Conservation (phyloP, 2,113 vertebrate species). For the Sylvietta virens region DNA sequence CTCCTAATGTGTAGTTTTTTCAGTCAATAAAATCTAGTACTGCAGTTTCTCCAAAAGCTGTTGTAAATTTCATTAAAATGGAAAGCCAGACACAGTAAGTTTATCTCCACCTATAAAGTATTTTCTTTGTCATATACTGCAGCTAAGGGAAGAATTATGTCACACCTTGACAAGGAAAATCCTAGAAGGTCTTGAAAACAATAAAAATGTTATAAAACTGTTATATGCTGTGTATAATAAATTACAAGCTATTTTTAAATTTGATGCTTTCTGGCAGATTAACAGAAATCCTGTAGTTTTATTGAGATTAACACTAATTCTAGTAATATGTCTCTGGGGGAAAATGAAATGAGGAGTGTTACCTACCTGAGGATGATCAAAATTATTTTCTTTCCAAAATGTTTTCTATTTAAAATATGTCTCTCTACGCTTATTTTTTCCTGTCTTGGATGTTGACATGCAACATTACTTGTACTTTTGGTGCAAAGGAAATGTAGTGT, state of each 20-base stretch:
- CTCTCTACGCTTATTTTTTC: neutral
- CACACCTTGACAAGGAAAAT: conserved; percentile 32
- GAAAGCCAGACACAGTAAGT: neutral
- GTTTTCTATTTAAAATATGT: neutral
- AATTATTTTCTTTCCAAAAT: neutral
- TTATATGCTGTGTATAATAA: neutral
- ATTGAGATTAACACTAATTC: neutral
- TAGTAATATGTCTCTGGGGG: neutral
- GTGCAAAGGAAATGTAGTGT: neutral
- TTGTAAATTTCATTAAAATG: conserved; percentile 5
- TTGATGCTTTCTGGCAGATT: neutral
- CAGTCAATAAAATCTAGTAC: neutral
- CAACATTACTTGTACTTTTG: neutral
- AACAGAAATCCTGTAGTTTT: neutral
- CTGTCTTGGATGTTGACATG: neutral
- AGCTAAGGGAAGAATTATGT: neutral
- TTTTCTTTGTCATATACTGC: neutral
- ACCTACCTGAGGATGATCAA: neutral
- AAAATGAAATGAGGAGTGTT: neutral
- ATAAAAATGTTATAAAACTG: neutral
- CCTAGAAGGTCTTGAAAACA: conserved; percentile 25
- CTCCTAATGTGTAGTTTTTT: neutral
- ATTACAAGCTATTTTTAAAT: conserved; percentile 24
- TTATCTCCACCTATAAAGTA: neutral
- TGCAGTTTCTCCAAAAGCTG: neutral